Evolutionary conservation across 2,113 vertebrate species (phyloP).

Genomic region (Limnothrissa miodon): DNA sequence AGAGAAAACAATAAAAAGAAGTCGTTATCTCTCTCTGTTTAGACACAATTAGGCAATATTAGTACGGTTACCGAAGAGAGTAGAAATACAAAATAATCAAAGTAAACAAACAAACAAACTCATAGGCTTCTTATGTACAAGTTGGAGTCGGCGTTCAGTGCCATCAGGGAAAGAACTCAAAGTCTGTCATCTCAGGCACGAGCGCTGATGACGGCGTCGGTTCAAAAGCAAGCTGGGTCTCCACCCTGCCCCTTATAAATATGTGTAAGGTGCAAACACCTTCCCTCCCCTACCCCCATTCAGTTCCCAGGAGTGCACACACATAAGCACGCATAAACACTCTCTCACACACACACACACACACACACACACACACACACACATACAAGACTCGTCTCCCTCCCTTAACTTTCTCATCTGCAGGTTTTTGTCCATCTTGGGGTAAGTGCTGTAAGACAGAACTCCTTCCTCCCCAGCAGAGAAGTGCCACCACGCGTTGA

Average conservation of each 20-base stretch:
- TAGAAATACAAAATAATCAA: conserved; percentile 82
- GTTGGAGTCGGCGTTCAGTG: conserved; percentile 70
- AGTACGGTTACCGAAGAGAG: conserved; percentile 81
- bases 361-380: not conserved
- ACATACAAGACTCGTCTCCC: not conserved
- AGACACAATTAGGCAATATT: conserved; percentile 81
- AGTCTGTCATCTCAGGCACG: not conserved
- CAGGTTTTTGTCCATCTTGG: not conserved
- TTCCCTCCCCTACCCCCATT: conserved; percentile 35
- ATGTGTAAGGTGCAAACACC: conserved; percentile 77
- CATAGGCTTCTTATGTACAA: conserved; percentile 85
- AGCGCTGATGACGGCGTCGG: not conserved
- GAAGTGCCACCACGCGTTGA: not conserved
- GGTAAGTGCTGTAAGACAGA: conserved; percentile 26
- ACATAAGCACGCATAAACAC: not conserved
- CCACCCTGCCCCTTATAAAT: conserved; percentile 74
- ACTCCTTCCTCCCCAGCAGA: not conserved
- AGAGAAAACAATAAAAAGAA: conserved; percentile 35
- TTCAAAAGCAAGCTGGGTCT: conserved; percentile 68
- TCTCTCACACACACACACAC: not conserved
- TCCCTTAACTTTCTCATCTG: not conserved
- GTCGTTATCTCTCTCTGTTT: conserved; percentile 61
- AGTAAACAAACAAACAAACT: conserved; percentile 71
- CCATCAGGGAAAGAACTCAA: conserved; percentile 71
- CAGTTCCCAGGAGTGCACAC: conserved; percentile 63